Base-by-base conservation (phyloP, 2,797 vertebrate species). In the Dicrostonyx torquatus region DNA sequence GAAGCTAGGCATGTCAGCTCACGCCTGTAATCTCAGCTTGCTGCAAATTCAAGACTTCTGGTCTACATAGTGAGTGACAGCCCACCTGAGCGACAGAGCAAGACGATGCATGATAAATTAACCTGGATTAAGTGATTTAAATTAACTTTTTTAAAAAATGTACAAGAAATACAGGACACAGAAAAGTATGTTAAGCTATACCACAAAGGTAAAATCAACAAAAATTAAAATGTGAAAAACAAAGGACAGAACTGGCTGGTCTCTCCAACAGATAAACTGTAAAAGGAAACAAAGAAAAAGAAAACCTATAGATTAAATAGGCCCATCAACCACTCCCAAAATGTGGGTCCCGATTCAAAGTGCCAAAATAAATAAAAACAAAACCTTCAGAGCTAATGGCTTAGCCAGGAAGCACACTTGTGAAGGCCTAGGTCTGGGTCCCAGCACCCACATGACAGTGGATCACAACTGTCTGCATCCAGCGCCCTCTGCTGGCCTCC, bases 331-430 rank as follows among this genome's bases (percentile, higher is more conserved):
- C 24, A 82, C 58, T 62, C 31, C 64, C 48, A 75, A 93, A 82
- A 76, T 60, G 11, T 24, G 18, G 55, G 31, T 43, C 29, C 48
- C 29, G 37, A 75, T 83, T 45, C 77, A 80, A 73, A 88, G 50
- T 70, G 10, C n/a, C 70, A 91, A 94, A 77, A 70, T 45, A 76
- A 91, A 96, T 72, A 79, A 93, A 89, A 93, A 83, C 43, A n/a
- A 66, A 66, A n/a, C 18, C 40, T 62, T 31, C 58, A 45, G 17
- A 31, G 15, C 37, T 29, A 20, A 40, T 31, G 79, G 15, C 37
- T 62, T 31, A 45, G 58, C 58, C 43, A 29, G 6, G 22, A 43
- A 83, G 79, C 31, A 29, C 58, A 64, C 26, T 31, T 83, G 58
- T 60, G 20, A 58, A 34, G 55, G 18, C 55, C 18, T 10, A 4